Percentiles rank a stretch among this genome's conserved stretches.
Evolutionary conservation across 1,140 invertebrate species (phyloP).

Genomic region (Pantala flavescens): DNA sequence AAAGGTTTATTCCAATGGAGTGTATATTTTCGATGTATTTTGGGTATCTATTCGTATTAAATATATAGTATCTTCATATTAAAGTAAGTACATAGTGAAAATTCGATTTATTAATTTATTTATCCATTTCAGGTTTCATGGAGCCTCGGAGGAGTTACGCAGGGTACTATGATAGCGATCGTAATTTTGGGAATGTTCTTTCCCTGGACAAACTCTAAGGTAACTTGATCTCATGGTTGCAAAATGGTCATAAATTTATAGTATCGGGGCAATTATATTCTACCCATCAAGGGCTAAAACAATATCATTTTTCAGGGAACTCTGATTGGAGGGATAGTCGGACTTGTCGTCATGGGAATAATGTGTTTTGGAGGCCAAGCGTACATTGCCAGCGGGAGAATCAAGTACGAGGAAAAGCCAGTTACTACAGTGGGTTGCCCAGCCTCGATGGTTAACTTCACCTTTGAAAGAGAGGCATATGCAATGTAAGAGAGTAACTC

Average conservation of each 20-base stretch:
- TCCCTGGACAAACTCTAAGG: conserved; percentile 33
- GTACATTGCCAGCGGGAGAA: conserved; percentile 50
- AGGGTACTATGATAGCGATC: conserved; percentile 37
- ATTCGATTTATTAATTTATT: background rate
- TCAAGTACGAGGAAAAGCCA: conserved; percentile 33
- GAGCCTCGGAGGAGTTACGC: background rate
- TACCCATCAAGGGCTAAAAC: no score
- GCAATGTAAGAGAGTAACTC: no score
- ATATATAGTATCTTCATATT: no score
- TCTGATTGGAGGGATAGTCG: conserved; percentile 53
- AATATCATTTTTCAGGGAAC: conserved; percentile 51
- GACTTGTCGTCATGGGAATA: conserved; percentile 64
- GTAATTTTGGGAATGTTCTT: conserved; percentile 41
- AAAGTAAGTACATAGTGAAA: no score
- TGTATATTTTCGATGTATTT: no score
- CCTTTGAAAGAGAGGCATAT: no score
- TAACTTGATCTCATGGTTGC: background rate
- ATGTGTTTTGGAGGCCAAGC: conserved; percentile 75
- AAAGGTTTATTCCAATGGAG: no score
- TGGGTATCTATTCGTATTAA: no score
- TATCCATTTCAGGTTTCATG: no score
- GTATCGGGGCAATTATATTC: no score
- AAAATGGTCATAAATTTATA: no score
- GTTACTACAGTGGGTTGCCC: conserved; percentile 19
- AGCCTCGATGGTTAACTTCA: no score